Percentiles rank a stretch among this genome's conserved stretches.
phyloP scores from a whole-genome alignment of 1,140 invertebrate species.

The Zaprionus vittiger region DNA sequence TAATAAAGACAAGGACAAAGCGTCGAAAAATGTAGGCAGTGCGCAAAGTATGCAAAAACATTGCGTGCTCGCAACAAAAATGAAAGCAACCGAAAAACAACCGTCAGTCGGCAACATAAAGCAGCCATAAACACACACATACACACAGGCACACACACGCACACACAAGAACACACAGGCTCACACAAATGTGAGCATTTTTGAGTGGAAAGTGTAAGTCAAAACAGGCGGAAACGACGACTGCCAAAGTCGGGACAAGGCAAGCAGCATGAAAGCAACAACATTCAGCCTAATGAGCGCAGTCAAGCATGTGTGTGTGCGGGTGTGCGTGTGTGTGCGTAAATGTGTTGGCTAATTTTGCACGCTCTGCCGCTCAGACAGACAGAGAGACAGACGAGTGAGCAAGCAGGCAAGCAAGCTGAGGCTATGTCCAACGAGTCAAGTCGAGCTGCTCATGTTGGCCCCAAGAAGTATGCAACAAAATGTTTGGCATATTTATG shows the following conservation, averaged over 20 bases:
- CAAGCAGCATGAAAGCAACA: conserved; percentile 67
- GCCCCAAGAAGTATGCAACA: conserved; percentile 50
- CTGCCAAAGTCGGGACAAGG: conserved; percentile 62
- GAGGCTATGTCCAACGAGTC: conserved; percentile 50
- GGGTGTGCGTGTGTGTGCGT: conserved; percentile 14
- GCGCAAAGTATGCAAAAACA: conserved; percentile 69
- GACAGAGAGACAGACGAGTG: background rate
- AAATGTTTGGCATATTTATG: conserved; percentile 59
- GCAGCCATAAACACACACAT: conserved; percentile 37
- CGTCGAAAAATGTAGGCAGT: conserved; percentile 63
- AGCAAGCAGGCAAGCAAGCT: conserved; percentile 13
- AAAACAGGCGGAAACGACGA: conserved; percentile 50
- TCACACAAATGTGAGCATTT: conserved; percentile 43
- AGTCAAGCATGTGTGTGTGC: conserved; percentile 48
- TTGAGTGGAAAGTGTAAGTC: conserved; percentile 69
- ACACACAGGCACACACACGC: conserved; percentile 21
- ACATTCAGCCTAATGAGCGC: conserved; percentile 70
- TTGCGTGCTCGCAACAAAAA: conserved; percentile 70
- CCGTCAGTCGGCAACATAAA: conserved; percentile 40
- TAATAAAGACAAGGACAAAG: conserved; percentile 79
- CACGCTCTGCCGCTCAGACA: conserved; percentile 33
- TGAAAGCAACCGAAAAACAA: conserved; percentile 54
- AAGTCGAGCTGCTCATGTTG: conserved; percentile 33
- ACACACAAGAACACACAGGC: background rate
- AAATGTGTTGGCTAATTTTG: conserved; percentile 60